Percentiles rank a stretch among this genome's conserved stretches.
phyloP scores from a whole-genome alignment of 53 echinoderm and acorn worm genomes.

The Pentamera pediparva region DNA sequence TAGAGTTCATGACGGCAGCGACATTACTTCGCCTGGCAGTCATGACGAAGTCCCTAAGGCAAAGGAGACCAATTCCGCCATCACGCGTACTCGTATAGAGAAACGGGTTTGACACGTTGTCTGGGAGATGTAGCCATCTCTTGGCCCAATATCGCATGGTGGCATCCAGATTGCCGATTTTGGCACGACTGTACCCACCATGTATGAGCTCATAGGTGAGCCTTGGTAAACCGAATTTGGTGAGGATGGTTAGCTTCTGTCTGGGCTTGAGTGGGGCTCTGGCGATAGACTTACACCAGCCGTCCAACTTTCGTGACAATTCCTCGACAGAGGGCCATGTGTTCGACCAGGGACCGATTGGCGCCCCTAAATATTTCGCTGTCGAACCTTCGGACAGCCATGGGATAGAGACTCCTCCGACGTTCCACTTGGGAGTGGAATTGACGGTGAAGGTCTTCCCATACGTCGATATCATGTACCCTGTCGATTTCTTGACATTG shows the following conservation, averaged over 20 bases:
- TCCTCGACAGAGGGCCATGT: not conserved
- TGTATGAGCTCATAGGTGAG: not conserved
- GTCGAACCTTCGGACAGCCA: not conserved
- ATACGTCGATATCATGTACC: not conserved
- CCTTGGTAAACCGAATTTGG: not conserved
- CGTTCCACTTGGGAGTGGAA: not conserved
- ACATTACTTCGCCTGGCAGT: not conserved
- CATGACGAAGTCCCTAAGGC: not conserved
- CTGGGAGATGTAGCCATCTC: not conserved
- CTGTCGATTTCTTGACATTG: constrained; percentile 10
- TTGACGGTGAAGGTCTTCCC: not conserved
- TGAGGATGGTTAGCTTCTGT: not conserved
- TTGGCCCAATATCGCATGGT: not conserved
- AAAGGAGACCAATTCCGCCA: not conserved
- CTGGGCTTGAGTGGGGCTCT: not conserved
- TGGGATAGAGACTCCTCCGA: not conserved
- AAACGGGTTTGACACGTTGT: not conserved
- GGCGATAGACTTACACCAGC: not conserved
- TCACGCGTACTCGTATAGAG: not conserved
- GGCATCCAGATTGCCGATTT: not conserved
- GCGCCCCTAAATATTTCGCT: not conserved
- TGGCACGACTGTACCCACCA: not conserved
- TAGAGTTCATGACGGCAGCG: not conserved
- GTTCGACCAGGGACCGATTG: not conserved
- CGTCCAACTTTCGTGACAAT: not conserved